A percentile compares a stretch with the other conserved stretches of the same genome.
phyloP scores from a whole-genome alignment of 35 echinoderm and acorn worm genomes.

The Holothuria glaberrima region DNA sequence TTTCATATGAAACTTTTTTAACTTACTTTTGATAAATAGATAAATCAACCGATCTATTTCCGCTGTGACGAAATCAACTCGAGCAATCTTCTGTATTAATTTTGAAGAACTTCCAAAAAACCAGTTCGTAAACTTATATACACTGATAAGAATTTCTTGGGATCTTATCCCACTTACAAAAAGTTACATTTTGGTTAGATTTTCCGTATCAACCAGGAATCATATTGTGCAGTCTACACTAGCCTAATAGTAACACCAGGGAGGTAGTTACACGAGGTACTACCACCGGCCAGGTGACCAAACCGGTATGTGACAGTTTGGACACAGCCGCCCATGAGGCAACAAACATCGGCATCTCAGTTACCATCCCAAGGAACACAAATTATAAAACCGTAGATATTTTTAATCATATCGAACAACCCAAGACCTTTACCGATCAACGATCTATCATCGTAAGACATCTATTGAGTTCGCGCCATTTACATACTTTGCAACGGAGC shows the following conservation, averaged over 20 bases:
- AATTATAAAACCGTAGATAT: background rate
- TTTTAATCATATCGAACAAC: background rate
- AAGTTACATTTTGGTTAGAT: background rate
- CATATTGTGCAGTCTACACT: background rate
- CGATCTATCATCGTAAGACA: background rate
- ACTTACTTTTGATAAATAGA: no score
- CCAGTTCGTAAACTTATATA: no score
- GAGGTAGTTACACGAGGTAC: background rate
- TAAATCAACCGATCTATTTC: no score
- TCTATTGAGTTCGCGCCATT: background rate
- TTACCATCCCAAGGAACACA: background rate
- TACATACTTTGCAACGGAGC: background rate
- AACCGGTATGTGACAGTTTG: background rate
- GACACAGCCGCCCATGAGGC: background rate
- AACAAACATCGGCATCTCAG: background rate
- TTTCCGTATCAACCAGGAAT: slow-evolving; percentile 2
- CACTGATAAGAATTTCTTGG: no score
- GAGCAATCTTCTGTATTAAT: no score
- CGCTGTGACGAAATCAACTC: no score
- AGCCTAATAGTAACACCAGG: background rate
- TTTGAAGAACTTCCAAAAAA: no score
- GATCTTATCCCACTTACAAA: background rate
- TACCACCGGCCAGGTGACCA: background rate
- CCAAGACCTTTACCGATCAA: background rate
- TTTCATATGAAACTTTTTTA: no score